These are phyloP conservation scores for Vicugna pacos DNA, from an alignment of 2,113 vertebrate species.

Conservation along the genomic window DNA sequence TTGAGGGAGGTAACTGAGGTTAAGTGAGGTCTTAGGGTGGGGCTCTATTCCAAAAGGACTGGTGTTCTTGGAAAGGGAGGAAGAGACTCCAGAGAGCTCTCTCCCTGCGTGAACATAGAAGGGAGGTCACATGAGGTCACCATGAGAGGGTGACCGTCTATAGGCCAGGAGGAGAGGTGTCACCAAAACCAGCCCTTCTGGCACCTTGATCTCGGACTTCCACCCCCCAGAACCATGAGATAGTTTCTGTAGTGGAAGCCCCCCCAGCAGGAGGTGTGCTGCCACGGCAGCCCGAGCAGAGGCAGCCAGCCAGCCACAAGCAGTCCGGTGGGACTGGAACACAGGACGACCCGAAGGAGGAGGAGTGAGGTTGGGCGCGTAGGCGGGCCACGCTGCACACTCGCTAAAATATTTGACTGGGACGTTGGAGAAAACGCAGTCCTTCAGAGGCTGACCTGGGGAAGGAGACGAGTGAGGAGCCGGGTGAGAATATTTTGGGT, in stretches of 20 bases:
- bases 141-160: not conserved
- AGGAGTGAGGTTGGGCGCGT: accelerated
- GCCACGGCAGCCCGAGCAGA: not conserved
- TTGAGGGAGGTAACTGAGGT: not conserved
- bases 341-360: not conserved
- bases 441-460: not conserved
- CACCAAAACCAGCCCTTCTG: not conserved
- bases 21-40: not conserved
- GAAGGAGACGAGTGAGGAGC: accelerated
- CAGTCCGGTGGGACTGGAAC: not conserved
- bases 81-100: not conserved
- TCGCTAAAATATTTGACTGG: not conserved
- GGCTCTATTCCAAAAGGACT: not conserved
- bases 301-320: not conserved
- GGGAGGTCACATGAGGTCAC: not conserved
- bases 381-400: not conserved
- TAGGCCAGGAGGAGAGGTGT: not conserved
- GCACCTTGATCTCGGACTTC: not conserved
- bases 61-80: not conserved
- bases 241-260: not conserved
- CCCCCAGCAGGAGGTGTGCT: not conserved
- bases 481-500: not conserved
- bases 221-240: not conserved
- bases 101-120: not conserved
- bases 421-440: not conserved